phyloP scores from a whole-genome alignment of 2,888 invertebrate genomes.

The Ecliptopera silaceata region DNA sequence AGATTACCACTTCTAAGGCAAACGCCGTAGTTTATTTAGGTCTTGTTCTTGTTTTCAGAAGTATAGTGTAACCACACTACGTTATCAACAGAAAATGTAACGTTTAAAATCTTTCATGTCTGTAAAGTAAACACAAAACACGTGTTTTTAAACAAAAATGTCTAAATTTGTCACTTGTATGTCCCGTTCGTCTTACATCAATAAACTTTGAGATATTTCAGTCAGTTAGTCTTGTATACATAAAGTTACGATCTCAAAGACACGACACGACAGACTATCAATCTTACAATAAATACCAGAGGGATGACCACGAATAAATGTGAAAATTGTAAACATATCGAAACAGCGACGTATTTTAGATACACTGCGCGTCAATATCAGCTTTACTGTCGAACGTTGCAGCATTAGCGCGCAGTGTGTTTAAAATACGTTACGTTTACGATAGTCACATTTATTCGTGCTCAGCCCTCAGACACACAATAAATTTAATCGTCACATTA shows the following conservation, averaged over 20 bases:
- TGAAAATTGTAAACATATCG: no score
- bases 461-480: no score
- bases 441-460: no score
- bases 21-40: not conserved
- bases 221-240: slow-evolving; percentile 58
- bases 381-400: no score
- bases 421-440: no score
- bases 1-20: slow-evolving; percentile 30
- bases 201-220: slow-evolving; percentile 75
- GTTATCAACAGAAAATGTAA: no score
- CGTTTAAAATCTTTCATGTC: slow-evolving; percentile 7
- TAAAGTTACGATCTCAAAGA: slow-evolving; percentile 61
- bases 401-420: no score
- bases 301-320: no score
- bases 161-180: slow-evolving; percentile 66
- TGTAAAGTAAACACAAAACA: slow-evolving; percentile 44
- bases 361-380: no score
- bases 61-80: no score
- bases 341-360: no score
- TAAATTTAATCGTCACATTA: slow-evolving; percentile 43
- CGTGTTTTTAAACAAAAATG: slow-evolving; percentile 52
- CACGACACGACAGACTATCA: slow-evolving; percentile 78
- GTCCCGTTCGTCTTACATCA: slow-evolving; percentile 62
- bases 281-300: slow-evolving; percentile 78
- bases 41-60: slow-evolving; percentile 4